Conservation (phyloP, 1,140 invertebrate genomes). For the Caerostris extrusa region DNA sequence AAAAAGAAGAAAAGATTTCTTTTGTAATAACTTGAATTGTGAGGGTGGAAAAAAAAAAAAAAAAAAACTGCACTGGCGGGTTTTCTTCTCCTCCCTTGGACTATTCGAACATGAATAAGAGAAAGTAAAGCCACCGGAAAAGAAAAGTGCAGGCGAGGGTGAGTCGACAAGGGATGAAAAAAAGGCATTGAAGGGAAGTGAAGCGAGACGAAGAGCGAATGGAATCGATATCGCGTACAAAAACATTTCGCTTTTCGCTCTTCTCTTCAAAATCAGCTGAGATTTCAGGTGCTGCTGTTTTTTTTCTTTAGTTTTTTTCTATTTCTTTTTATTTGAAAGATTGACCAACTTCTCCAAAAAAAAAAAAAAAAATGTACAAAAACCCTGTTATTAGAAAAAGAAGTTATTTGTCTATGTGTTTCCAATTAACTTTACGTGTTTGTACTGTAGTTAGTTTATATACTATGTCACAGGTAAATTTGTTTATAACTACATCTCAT, state of each 20-base stretch:
- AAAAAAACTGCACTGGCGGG: not conserved
- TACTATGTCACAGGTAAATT: too few species aligned
- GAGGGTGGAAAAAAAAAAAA: not conserved
- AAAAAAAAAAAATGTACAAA: not conserved
- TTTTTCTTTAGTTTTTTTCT: not conserved
- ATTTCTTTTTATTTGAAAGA: constrained; percentile 31
- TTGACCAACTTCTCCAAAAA: too few species aligned
- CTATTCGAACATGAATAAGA: constrained; percentile 47
- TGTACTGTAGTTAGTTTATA: too few species aligned
- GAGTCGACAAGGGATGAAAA: constrained; percentile 7
- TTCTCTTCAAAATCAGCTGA: constrained; percentile 55
- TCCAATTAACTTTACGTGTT: too few species aligned
- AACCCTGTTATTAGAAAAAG: not conserved
- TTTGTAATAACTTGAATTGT: constrained; percentile 53
- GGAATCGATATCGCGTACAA: constrained; percentile 71
- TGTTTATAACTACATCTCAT: too few species aligned
- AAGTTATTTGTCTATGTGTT: not conserved
- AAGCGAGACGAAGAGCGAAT: constrained; percentile 70
- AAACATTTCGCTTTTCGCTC: constrained; percentile 68
- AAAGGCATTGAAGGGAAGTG: constrained; percentile 63
- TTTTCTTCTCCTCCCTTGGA: constrained; percentile 27
- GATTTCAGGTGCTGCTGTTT: constrained; percentile 65
- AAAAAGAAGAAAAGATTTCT: constrained; percentile 5
- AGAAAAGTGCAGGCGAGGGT: constrained; percentile 3
- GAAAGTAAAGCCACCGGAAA: constrained; percentile 59